Base-by-base conservation (phyloP, 2,888 invertebrate species). In the Andrena minutula region DNA sequence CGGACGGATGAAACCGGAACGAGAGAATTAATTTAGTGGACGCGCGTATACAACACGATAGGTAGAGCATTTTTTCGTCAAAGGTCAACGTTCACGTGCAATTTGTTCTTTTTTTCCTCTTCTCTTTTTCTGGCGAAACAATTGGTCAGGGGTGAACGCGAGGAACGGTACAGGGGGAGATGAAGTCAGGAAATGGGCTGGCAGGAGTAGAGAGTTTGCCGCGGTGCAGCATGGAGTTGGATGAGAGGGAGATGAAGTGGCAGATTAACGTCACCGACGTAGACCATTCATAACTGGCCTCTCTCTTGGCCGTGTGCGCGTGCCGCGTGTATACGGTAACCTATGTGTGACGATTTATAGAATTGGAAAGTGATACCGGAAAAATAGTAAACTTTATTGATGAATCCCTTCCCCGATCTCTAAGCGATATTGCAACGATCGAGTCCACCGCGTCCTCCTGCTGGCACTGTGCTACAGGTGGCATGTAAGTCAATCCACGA, bases 181-280 rank as follows among this genome's bases (percentile, higher is more conserved):
- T 56, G 60, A 74, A 60, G 69, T 53, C 51, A 64, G 71, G 70
- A 71, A 72, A 72, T 60, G 65, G 65, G 74, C 20, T 56, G 71
- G 68, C 69, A 56, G 75, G 75, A 64, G 83, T 66, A 75, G 78
- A 75, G 89, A 82, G 84, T 86, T 83, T 85, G 87, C 81, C 71
- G 77, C 71, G 80, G 78, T 69, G 81, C 74, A 81, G 84, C 81
- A 81, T 75, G 77, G 74, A 82, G 82, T 78, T 89, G 88, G 87
- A 88, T 86, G 87, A 86, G 41, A 79, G 88, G 86, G 88, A 86
- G 88, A 88, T 86, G 86, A 88, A 89, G 89, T 89, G 89, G 88
- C 88, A 89, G 89, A 89, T 89, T 89, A 89, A 89, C 89, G 89
- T 89, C 88, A 88, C 89, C 88, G 89, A 88, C 89, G 88, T 89